A percentile compares a stretch with the other conserved stretches of the same genome.
Evolutionary conservation across 2,888 invertebrate species (phyloP).

Genomic region (Macaria notata): DNA sequence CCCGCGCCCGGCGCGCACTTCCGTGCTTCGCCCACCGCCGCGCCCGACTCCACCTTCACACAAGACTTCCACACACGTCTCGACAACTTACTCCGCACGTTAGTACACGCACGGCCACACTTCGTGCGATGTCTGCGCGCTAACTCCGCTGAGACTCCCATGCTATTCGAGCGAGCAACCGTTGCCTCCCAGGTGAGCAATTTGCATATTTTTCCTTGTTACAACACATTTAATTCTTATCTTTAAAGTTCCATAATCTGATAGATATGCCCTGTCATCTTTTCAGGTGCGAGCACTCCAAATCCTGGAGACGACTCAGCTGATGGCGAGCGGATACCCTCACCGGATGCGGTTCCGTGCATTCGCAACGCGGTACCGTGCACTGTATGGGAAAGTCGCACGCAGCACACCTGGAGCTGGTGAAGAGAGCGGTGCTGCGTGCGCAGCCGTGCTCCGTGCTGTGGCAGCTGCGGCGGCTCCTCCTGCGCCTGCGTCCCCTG

Average conservation of each 20-base stretch:
- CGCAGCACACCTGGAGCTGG: slow-evolving; percentile 83
- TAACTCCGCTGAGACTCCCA: slow-evolving; percentile 91
- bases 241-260: no score
- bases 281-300: slow-evolving; percentile 92
- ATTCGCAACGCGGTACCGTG: slow-evolving; percentile 92
- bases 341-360: slow-evolving; percentile 97
- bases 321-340: slow-evolving; percentile 97
- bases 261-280: no score
- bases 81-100: slow-evolving; percentile 94
- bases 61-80: slow-evolving; percentile 97
- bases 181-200: slow-evolving; percentile 89
- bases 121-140: slow-evolving; percentile 96
- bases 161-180: slow-evolving; percentile 91
- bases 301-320: slow-evolving; percentile 96
- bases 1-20: slow-evolving; percentile 85
- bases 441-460: slow-evolving; percentile 88
- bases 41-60: slow-evolving; percentile 93
- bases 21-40: slow-evolving; percentile 94
- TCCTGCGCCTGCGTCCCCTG: slow-evolving; percentile 88
- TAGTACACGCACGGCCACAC: slow-evolving; percentile 96
- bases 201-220: no score
- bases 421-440: slow-evolving; percentile 82
- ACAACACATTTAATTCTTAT: no score
- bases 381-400: slow-evolving; percentile 90
- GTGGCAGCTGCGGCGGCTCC: slow-evolving; percentile 90